These are phyloP conservation scores for Plagiodera versicolora DNA, from an alignment of 2,888 invertebrate species.

Conservation along the genomic window DNA sequence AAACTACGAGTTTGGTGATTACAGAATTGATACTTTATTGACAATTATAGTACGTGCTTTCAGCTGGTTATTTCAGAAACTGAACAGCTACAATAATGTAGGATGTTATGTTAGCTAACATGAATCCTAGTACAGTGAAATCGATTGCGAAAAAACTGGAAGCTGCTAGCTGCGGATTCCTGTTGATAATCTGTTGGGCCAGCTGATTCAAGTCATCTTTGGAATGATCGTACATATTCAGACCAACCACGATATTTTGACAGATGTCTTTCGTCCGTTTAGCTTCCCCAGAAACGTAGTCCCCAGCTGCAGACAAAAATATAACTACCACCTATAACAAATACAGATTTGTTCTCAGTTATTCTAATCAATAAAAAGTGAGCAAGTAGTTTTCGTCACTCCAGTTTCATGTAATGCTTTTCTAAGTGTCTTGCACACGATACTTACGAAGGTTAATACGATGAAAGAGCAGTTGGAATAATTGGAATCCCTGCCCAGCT, in stretches of 20 bases:
- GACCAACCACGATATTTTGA: slow-evolving; percentile 13
- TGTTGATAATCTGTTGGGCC: slow-evolving; percentile 31
- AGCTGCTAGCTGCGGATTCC: slow-evolving; percentile 36
- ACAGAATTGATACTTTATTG: too few species aligned
- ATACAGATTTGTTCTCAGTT: too few species aligned
- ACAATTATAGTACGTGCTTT: too few species aligned
- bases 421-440: too few species aligned
- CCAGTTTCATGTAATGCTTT: too few species aligned
- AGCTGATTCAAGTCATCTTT: slow-evolving; percentile 30
- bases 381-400: too few species aligned
- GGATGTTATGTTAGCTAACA: slow-evolving; percentile 40
- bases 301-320: slow-evolving; percentile 13
- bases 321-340: slow-evolving; percentile 12
- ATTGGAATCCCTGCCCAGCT: not conserved
- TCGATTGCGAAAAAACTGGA: slow-evolving; percentile 40
- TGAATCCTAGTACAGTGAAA: slow-evolving; percentile 36
- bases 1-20: too few species aligned
- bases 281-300: slow-evolving; percentile 13
- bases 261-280: slow-evolving; percentile 16
- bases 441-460: too few species aligned
- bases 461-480: not conserved
- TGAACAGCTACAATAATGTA: slow-evolving; percentile 42
- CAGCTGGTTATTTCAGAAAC: slow-evolving; percentile 24
- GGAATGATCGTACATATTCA: slow-evolving; percentile 6
- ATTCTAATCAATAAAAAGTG: not conserved